These are phyloP conservation scores for Drosophila neotestacea DNA, from an alignment of 2,888 invertebrate genomes.

Conservation along the genomic window DNA sequence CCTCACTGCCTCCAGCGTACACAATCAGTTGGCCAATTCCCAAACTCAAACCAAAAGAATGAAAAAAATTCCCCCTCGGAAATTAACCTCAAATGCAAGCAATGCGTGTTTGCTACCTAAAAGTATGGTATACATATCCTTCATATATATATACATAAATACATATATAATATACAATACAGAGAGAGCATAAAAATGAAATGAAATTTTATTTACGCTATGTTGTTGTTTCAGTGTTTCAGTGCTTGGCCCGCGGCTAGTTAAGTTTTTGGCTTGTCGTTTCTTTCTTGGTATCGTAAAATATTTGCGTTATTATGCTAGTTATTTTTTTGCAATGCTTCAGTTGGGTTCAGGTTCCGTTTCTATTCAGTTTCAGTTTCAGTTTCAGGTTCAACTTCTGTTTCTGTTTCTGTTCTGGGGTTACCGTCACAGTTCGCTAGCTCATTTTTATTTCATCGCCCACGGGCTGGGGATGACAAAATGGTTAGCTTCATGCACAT, in stretches of 20 bases:
- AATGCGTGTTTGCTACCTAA: constrained; percentile 65
- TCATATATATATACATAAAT: neutral
- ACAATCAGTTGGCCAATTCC: constrained; percentile 68
- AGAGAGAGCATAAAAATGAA: constrained; percentile 48
- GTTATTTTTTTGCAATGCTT: constrained; percentile 68
- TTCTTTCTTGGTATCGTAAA: constrained; percentile 66
- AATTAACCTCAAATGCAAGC: constrained; percentile 79
- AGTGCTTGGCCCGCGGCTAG: constrained; percentile 71
- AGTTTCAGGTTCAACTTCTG: constrained; percentile 17
- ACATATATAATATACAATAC: constrained; percentile 9
- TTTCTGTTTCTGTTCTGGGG: constrained; percentile 21
- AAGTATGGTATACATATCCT: constrained; percentile 30
- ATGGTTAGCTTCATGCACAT: constrained; percentile 53
- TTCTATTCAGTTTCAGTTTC: constrained; percentile 15
- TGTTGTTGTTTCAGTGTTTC: constrained; percentile 58
- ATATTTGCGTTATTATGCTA: constrained; percentile 81
- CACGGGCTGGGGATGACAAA: constrained; percentile 64
- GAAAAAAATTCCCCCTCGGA: constrained; percentile 28
- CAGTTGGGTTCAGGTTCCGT: constrained; percentile 3
- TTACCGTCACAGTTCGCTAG: constrained; percentile 61
- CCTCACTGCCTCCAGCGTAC: constrained; percentile 62
- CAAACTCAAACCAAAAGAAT: neutral
- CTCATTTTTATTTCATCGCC: constrained; percentile 76
- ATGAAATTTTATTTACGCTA: constrained; percentile 77
- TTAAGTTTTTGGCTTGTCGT: constrained; percentile 79